Evolutionary conservation across 1,140 invertebrate species (phyloP).

Genomic region (Trichonephila clavipes): DNA sequence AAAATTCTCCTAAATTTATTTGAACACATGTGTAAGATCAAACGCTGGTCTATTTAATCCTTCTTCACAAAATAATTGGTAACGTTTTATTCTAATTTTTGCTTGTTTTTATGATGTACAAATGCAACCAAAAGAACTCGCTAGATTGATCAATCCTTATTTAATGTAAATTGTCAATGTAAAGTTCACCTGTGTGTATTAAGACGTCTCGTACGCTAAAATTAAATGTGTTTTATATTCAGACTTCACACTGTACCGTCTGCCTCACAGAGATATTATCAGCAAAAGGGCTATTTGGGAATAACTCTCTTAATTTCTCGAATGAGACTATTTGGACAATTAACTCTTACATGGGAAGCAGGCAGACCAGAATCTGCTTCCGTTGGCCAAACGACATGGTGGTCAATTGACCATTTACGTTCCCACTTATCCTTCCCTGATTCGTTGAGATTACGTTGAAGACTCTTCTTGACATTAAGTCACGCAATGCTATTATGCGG

Average conservation of each 20-base stretch:
- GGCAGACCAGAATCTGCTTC: background rate
- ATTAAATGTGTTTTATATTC: slow-evolving; percentile 5
- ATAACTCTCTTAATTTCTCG: background rate
- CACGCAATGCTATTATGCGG: background rate
- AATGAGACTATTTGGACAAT: background rate
- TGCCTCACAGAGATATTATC: slow-evolving; percentile 1
- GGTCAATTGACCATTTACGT: background rate
- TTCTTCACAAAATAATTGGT: too few relatives aligned
- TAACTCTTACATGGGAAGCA: background rate
- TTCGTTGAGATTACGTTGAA: background rate
- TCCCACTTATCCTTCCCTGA: background rate
- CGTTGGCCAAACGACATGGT: background rate
- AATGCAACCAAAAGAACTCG: too few relatives aligned
- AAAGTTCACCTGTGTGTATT: too few relatives aligned
- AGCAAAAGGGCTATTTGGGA: background rate
- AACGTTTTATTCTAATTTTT: too few relatives aligned
- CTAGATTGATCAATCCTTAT: too few relatives aligned
- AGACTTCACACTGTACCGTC: background rate
- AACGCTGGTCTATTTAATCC: too few relatives aligned
- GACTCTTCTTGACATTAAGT: background rate
- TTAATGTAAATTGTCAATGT: too few relatives aligned
- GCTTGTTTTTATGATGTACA: too few relatives aligned
- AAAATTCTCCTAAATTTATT: too few relatives aligned
- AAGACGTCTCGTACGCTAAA: too few relatives aligned
- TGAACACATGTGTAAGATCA: too few relatives aligned